Percentiles rank a stretch among this genome's conserved stretches.
phyloP scores from a whole-genome alignment of 2,888 invertebrate genomes.

The Drosophila longiperda region DNA sequence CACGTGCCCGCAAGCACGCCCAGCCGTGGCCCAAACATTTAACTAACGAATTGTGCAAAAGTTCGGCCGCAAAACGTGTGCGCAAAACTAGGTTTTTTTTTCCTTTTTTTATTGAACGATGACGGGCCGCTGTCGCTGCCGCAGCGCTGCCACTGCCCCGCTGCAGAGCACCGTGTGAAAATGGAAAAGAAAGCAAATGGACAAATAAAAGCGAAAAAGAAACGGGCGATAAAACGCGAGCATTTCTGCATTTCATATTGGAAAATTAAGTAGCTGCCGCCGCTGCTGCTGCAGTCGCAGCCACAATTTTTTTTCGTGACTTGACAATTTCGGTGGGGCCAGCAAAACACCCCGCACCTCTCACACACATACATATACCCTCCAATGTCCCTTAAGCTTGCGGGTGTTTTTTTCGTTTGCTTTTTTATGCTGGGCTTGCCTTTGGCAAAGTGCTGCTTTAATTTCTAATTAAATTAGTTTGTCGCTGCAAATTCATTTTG shows the following conservation, averaged over 20 bases:
- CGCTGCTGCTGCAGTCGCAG: slow-evolving; percentile 33
- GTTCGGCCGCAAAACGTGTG: slow-evolving; percentile 39
- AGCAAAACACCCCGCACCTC: slow-evolving; percentile 20
- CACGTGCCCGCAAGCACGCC: slow-evolving; percentile 30
- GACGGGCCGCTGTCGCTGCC: slow-evolving; percentile 57
- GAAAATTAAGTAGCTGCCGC: slow-evolving; percentile 20
- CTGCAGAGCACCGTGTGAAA: slow-evolving; percentile 53
- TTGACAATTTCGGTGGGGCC: slow-evolving; percentile 70
- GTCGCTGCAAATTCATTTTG: slow-evolving; percentile 55
- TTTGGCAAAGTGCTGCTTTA: slow-evolving; percentile 54
- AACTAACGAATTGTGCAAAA: slow-evolving; percentile 31
- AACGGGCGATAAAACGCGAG: slow-evolving; percentile 65
- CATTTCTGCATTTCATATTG: slow-evolving; percentile 43
- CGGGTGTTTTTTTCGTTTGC: slow-evolving; percentile 42
- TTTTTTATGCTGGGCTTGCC: slow-evolving; percentile 42
- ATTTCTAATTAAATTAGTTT: slow-evolving; percentile 77
- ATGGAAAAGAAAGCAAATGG: slow-evolving; percentile 75
- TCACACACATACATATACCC: slow-evolving; percentile 31
- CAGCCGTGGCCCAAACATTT: slow-evolving; percentile 24
- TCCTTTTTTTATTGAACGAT: slow-evolving; percentile 47
- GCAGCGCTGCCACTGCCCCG: slow-evolving; percentile 33
- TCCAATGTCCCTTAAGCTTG: slow-evolving; percentile 51
- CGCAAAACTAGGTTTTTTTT: slow-evolving; percentile 42
- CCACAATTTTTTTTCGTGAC: slow-evolving; percentile 67
- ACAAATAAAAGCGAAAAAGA: slow-evolving; percentile 34